Evolutionary conservation across 2,113 vertebrate genomes (phyloP), one percentile per base, ranked within the genome.

Genomic region (Cyrtonyx montezumae): DNA sequence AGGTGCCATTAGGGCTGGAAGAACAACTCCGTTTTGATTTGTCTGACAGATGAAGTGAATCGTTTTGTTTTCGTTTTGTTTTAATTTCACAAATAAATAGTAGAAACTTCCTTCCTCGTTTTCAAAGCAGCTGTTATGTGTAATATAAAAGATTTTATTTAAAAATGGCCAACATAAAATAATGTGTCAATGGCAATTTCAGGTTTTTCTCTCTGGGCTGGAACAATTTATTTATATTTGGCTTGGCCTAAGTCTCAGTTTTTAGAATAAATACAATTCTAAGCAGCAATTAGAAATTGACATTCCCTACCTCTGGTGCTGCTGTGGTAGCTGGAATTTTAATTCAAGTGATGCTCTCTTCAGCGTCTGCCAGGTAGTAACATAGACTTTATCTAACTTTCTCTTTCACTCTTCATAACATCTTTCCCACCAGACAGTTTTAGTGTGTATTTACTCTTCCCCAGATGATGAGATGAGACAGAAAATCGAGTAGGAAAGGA

Each of bases 401-500:
- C 91, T 90, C 83, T 94, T 95, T 95, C 82, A 80, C 34, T 85
- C 83, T 90, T 53, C 23, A 71, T 36, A 48, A 53, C 32, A 1
- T 65, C 40, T 49, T 94, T 84, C 79, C 77, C 88, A 83, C 58
- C 51, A 93, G 34, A 48, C 26, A 28, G 17, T 45, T 78, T 5
- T 79, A 69, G 26, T 48, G 9, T 88, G 63, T 58, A 48, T 74
- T 85, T 79, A 85, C 68, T 93, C 90, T 88, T 90, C 73, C 83
- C 83, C 43, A 48, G 76, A 80, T 15, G 73, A 62, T 79, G 56
- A 90, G 59, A 63, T 4, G 65, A 91, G 80, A 74, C 40, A 84
- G 34, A 94, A 85, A 94, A 91, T 56, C 78, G 46, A 32, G 26
- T 16, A 88, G 95, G 87, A 42, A 95, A 95, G 66, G 87, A 95